Evolutionary conservation across 2,888 invertebrate species (phyloP).

Genomic region (Pristionchus maxplancki): DNA sequence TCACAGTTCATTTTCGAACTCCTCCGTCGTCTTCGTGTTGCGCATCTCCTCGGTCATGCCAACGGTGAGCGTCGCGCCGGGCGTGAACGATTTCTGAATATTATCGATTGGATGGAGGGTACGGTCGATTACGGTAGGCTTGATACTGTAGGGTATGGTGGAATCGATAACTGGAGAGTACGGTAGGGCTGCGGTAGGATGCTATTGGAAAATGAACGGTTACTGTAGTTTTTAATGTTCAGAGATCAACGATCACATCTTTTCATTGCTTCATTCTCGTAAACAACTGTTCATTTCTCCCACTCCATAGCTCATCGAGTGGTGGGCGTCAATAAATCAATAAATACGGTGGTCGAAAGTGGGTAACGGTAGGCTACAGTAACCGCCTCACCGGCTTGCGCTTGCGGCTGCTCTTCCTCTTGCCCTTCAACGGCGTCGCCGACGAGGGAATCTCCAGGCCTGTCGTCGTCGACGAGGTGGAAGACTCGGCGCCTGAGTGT

Average conservation of each 20-base stretch:
- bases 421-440: neutral
- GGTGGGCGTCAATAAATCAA: no score
- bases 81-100: neutral
- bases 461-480: neutral
- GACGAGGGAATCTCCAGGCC: neutral
- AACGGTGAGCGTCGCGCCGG: neutral
- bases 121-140: neutral
- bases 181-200: neutral
- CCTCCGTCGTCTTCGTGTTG: neutral
- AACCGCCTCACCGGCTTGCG: neutral
- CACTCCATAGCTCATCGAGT: neutral
- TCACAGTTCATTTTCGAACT: conserved; percentile 25
- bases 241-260: no score
- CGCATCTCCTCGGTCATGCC: conserved; percentile 17
- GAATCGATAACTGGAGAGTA: neutral
- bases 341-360: neutral
- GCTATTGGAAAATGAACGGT: no score
- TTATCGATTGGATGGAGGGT: no score
- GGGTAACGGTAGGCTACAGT: neutral
- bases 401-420: conserved; percentile 4
- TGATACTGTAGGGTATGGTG: neutral
- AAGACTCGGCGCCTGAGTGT: neutral
- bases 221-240: no score
- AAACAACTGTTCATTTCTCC: neutral
- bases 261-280: no score